Evolutionary conservation across 2,888 invertebrate genomes (phyloP).

Genomic region (Nomada ruficornis): DNA sequence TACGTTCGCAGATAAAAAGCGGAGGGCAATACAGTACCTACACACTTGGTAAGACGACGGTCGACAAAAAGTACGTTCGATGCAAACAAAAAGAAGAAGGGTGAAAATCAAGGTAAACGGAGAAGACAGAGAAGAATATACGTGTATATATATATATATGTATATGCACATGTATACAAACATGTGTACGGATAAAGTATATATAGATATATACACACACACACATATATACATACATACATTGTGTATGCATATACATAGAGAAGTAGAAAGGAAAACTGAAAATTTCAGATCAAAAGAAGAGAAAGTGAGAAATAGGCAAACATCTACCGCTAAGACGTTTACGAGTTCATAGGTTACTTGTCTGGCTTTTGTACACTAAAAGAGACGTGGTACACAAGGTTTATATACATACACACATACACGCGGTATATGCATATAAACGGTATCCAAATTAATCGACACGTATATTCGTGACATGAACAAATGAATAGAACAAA

Average conservation of each 20-base stretch:
- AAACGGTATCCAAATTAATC: constrained; percentile 43
- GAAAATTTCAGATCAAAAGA: constrained; percentile 7
- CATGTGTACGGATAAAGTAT: neutral
- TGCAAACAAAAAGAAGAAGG: constrained; percentile 29
- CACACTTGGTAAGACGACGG: constrained; percentile 69
- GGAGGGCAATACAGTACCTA: constrained; percentile 55
- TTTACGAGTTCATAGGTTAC: constrained; percentile 61
- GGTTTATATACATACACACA: constrained; percentile 58
- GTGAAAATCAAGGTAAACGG: constrained; percentile 38
- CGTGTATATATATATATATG: constrained; percentile 8
- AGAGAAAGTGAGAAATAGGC: constrained; percentile 58
- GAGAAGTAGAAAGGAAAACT: neutral
- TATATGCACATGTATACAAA: neutral
- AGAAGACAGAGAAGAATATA: constrained; percentile 17
- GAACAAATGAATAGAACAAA: constrained; percentile 31
- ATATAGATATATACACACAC: constrained; percentile 2
- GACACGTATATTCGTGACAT: constrained; percentile 1
- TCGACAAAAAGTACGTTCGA: constrained; percentile 68
- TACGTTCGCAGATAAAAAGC: constrained; percentile 57
- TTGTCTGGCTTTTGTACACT: constrained; percentile 46
- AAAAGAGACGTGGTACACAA: constrained; percentile 31
- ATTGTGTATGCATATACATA: neutral
- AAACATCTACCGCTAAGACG: constrained; percentile 80
- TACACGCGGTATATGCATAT: constrained; percentile 29
- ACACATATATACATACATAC: constrained; percentile 13